Base-by-base conservation (phyloP, 2,797 vertebrate genomes). In the Amniataba percoides region DNA sequence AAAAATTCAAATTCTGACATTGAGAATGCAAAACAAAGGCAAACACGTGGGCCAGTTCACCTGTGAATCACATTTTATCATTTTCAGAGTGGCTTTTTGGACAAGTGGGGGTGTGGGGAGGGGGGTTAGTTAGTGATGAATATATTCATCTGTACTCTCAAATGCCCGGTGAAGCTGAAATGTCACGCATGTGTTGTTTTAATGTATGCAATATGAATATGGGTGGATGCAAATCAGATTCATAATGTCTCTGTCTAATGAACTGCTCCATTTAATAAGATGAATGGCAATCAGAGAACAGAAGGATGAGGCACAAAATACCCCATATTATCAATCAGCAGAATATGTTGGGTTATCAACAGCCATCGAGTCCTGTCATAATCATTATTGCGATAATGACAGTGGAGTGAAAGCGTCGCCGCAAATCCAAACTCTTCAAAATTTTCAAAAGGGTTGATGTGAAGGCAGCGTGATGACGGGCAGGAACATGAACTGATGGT, bases 141-240 rank as follows among this genome's bases (percentile, higher is more conserved):
- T 92, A 87, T 82, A 89, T 91, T 91, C 86, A 92, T 91, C 67
- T 74, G 71, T 77, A 49, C 71, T 81, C 80, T 88, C 77, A 83
- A 82, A 84, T 80, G 87, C 80, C 71, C 58, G 59, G 73, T 48
- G 86, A 81, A 87, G 85, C 88, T 23, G 67, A 92, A 92, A 93
- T 92, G 87, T 89, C 90, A 89, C 58, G 83, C 88, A 69, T 63
- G 89, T 92, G 87, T 88, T 89, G 71, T 86, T 87, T 85, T 90
- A 90, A 92, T 92, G 86, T 88, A 89, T 91, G 91, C 91, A 42
- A 87, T 90, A 90, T 92, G 92, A 94, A 94, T 89, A 90, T 86
- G 88, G 85, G 86, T 59, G 49, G 63, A 92, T 93, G 93, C 92
- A 93, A 94, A 94, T 94, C 82, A 88, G 85, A 90, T 68, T 86